phyloP scores from a whole-genome alignment of 2,113 vertebrate species.

The Todiramphus saurophagus region DNA sequence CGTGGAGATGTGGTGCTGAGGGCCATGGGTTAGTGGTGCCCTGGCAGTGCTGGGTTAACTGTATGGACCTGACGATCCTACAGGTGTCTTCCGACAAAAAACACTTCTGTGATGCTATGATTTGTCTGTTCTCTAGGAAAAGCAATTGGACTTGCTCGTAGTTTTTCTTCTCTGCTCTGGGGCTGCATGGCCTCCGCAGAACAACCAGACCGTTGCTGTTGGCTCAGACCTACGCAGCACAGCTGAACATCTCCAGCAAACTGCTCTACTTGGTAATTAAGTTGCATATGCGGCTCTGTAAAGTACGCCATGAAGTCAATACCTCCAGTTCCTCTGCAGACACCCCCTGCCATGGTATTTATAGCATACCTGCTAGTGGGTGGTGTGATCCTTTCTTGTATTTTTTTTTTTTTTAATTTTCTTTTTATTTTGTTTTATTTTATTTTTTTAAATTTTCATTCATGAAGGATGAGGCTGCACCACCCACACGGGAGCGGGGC shows the following conservation, averaged over 20 bases:
- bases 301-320: constrained; percentile 30
- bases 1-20: not conserved
- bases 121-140: not conserved
- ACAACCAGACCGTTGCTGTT: not conserved
- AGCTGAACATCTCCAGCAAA: not conserved
- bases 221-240: not conserved
- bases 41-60: not conserved
- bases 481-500: constrained; percentile 1
- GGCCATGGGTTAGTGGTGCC: not conserved
- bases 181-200: not conserved
- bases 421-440: no score
- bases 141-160: not conserved
- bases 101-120: not conserved
- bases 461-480: constrained; percentile 52
- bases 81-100: not conserved
- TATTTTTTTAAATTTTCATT: constrained; percentile 19
- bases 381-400: constrained; percentile 43
- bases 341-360: constrained; percentile 65
- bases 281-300: not conserved
- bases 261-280: constrained; percentile 10
- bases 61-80: no score
- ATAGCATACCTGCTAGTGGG: constrained; percentile 64
- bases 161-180: not conserved
- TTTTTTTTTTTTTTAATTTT: no score
- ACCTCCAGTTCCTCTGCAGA: constrained; percentile 59